These are phyloP conservation scores for Malurus cyaneus DNA, from an alignment of 2,113 vertebrate genomes.

Conservation along the genomic window DNA sequence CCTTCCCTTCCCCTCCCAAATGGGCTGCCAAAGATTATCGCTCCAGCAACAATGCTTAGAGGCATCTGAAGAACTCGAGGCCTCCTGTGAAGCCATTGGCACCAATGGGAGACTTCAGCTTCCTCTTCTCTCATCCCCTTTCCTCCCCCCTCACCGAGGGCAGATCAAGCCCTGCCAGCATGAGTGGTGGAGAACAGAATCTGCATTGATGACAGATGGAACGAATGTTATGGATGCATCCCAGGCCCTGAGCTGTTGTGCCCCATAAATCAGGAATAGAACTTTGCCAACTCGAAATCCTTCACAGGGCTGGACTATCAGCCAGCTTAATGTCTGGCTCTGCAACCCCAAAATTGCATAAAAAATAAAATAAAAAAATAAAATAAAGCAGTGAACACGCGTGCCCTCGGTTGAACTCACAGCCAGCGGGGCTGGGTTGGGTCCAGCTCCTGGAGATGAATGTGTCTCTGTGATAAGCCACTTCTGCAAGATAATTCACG, in stretches of 20 bases:
- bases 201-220: constrained; percentile 59
- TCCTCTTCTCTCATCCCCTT: constrained; percentile 10
- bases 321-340: constrained; percentile 48
- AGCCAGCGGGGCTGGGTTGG: background rate
- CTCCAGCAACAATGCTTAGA: constrained; percentile 33
- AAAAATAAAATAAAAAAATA: background rate
- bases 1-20: background rate
- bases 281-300: constrained; percentile 49
- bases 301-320: constrained; percentile 15
- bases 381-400: background rate
- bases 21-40: constrained; percentile 13
- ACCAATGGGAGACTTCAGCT: constrained; percentile 27
- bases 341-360: constrained; percentile 31
- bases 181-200: constrained; percentile 13
- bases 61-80: constrained; percentile 50
- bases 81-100: constrained; percentile 42
- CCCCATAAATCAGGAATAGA: constrained; percentile 58
- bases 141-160: background rate
- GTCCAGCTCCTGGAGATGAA: constrained; percentile 5
- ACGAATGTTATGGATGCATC: constrained; percentile 58
- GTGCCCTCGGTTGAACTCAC: constrained; percentile 18
- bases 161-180: constrained; percentile 4
- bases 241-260: constrained; percentile 41
- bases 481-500: constrained; percentile 5
- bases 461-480: background rate